Evolutionary conservation across 2,888 invertebrate genomes (phyloP), one percentile per base, ranked within the genome.

Genomic region (Ectemnius lituratus): DNA sequence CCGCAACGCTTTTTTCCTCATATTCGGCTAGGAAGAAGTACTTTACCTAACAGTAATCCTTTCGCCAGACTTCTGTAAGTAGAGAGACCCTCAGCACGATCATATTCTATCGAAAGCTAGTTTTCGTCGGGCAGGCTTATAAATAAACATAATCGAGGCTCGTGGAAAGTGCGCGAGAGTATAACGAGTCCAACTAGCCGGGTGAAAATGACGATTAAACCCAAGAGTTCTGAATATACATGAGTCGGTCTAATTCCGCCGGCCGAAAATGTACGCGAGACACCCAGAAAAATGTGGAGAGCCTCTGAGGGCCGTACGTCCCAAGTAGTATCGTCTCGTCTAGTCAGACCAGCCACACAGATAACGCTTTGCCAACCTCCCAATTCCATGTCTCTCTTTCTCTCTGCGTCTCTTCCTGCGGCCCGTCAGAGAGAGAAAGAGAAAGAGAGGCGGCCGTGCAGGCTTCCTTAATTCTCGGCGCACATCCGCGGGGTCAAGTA

Each of bases 401-500:
- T n/a, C 60, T 0, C 27, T 56, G 37, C 37, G n/a, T 23, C 28
- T 47, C 47, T 45, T 27, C 49, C 70, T 23, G 3, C 23, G 23
- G 23, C 1, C 2, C 23, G 3, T 2, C 2, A 23, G 2, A 23
- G 3, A 23, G 23, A 23, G 3, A 23, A 3, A 23, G 23, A 23
- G 23, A 23, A 61, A 11, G 37, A 37, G 37, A 37, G 37, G 37
- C 37, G 4, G 37, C 37, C 5, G 37, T 37, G 37, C 37, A 11
- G 37, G 37, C 37, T 37, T 76, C 57, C 70, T 74, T 77, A 79
- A 83, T 78, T 76, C 69, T 56, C 20, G 56, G 18, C 62, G 60
- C 47, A 52, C 52, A 60, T 56, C 66, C 62, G 80, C 77, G 81
- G 85, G 87, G 87, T 88, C 87, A 88, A 88, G 87, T 88, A 87